Percentiles rank a stretch among this genome's conserved stretches.
phyloP scores from a whole-genome alignment of 2,113 vertebrate species.

The Otocyon megalotis region DNA sequence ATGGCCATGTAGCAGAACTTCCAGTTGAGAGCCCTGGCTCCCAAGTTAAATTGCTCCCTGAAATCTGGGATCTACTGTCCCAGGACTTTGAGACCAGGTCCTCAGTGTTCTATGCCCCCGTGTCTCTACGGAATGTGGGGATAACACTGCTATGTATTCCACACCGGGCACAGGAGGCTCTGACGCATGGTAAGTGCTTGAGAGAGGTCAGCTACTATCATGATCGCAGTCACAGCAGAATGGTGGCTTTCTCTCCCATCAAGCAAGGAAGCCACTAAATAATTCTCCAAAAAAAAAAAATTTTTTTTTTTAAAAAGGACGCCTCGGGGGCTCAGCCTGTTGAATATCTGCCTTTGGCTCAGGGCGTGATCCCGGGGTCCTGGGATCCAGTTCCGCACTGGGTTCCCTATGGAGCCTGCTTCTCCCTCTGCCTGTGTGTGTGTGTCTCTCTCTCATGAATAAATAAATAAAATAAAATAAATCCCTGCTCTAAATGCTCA shows the following conservation, averaged over 20 bases:
- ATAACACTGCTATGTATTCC: not conserved
- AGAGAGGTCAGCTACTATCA: not conserved
- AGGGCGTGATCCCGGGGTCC: no score
- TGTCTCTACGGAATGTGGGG: not conserved
- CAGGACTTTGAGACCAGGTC: rapidly evolving
- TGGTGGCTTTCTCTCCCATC: not conserved
- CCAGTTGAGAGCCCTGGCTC: not conserved
- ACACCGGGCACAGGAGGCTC: not conserved
- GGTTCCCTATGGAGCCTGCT: no score
- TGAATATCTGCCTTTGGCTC: no score
- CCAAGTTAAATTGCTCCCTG: not conserved
- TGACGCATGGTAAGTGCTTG: not conserved
- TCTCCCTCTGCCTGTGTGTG: no score
- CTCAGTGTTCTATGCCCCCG: not conserved
- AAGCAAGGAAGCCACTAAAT: not conserved
- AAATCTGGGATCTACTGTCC: not conserved
- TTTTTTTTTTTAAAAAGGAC: no score
- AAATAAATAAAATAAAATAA: not conserved
- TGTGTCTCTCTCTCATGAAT: no score
- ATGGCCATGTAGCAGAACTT: not conserved
- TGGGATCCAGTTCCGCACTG: no score
- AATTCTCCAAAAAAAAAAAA: rapidly evolving
- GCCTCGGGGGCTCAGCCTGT: no score
- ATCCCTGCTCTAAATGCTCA: not conserved
- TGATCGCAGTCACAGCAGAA: not conserved